These are phyloP conservation scores for Peromyscus nudipes DNA, from an alignment of 2,797 vertebrate species.

Conservation along the genomic window DNA sequence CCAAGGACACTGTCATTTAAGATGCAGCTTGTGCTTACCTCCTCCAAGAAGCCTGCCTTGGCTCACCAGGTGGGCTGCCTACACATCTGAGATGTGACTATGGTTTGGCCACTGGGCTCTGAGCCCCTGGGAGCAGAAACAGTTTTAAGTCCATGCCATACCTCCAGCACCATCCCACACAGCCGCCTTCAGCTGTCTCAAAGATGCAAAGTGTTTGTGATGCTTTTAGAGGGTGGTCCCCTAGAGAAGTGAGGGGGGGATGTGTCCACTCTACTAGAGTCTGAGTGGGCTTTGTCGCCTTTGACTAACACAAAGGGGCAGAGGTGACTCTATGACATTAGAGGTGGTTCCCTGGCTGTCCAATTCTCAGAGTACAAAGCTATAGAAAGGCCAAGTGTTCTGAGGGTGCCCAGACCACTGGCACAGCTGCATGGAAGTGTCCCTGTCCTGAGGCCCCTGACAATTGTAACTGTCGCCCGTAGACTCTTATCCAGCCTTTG, in stretches of 20 bases:
- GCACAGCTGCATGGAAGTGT: not conserved
- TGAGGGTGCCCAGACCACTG: not conserved
- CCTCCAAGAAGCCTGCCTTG: constrained; percentile 25
- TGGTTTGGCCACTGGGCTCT: not conserved
- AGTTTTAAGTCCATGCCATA: not conserved
- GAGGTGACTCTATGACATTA: not conserved
- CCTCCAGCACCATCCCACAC: not conserved
- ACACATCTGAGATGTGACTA: not conserved
- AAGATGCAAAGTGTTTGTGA: not conserved
- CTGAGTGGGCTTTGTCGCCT: not conserved
- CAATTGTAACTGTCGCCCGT: not conserved
- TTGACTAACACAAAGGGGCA: not conserved
- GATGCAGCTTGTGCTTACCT: not conserved
- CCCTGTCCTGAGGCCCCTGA: not conserved
- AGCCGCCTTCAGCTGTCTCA: not conserved
- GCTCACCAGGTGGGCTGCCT: not conserved
- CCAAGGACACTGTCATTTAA: not conserved
- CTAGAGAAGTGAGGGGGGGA: not conserved
- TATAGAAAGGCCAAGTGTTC: not conserved
- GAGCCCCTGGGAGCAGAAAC: not conserved
- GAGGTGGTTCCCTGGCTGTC: not conserved
- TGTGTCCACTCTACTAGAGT: not conserved
- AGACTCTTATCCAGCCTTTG: not conserved
- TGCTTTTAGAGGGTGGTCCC: not conserved
- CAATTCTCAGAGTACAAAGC: not conserved